Percentiles rank a stretch among this genome's conserved stretches.
Conservation (phyloP, 2,888 invertebrate species). For the Onchidella celtica region DNA sequence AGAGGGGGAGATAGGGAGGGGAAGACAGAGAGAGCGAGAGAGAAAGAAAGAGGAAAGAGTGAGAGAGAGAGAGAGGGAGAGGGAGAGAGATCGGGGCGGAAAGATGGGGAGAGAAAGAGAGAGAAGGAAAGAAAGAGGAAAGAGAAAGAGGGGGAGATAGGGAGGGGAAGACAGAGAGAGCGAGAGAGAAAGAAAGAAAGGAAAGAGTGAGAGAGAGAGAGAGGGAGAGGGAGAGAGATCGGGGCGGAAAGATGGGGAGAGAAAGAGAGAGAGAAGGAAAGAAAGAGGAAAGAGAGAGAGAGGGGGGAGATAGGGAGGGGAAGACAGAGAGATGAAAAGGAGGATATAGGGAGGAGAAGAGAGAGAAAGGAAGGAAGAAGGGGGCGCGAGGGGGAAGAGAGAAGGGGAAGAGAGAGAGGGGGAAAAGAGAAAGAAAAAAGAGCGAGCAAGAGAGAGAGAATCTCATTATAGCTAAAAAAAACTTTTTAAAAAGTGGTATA, state of each 20-base stretch:
- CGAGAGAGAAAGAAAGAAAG: neutral
- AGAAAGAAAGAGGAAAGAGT: too few species aligned
- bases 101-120: conserved; percentile 12
- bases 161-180: conserved; percentile 1
- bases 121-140: conserved; percentile 25
- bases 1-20: too few species aligned
- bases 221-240: neutral
- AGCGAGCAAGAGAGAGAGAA: neutral
- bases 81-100: neutral
- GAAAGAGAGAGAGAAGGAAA: neutral
- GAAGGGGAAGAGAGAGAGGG: neutral
- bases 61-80: too few species aligned
- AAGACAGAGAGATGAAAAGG: too few species aligned
- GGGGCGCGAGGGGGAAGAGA: neutral
- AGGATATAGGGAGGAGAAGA: conserved; percentile 6
- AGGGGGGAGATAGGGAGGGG: too few species aligned
- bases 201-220: neutral
- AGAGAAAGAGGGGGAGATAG: conserved; percentile 13
- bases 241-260: neutral
- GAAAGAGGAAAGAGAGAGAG: neutral
- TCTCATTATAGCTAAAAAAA: too few species aligned
- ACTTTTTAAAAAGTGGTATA: too few species aligned
- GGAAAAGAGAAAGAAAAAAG: neutral
- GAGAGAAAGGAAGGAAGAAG: conserved; percentile 11
- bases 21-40: too few species aligned